Evolutionary conservation across 2,888 invertebrate genomes (phyloP).

Genomic region (Agriopis marginaria): DNA sequence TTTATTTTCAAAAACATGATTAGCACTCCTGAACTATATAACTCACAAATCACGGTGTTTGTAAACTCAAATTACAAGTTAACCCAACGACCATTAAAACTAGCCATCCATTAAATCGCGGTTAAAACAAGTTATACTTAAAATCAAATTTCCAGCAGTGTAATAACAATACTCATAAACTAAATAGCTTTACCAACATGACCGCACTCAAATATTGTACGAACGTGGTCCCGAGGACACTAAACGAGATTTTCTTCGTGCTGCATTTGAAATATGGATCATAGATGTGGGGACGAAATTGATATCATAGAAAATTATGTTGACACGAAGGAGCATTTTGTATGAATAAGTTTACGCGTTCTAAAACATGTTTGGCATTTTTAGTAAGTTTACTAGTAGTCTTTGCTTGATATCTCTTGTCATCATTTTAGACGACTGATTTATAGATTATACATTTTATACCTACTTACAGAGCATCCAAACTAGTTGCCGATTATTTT

Average conservation of each 20-base stretch:
- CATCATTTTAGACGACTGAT: too few relatives aligned
- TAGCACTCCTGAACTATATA: constrained; percentile 8
- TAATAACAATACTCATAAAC: constrained; percentile 66
- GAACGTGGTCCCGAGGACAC: constrained; percentile 72
- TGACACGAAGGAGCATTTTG: constrained; percentile 5
- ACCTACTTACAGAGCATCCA: too few relatives aligned
- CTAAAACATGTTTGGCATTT: too few relatives aligned
- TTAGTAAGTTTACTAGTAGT: too few relatives aligned
- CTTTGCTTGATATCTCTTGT: too few relatives aligned
- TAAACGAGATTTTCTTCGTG: constrained; percentile 65
- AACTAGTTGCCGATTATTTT: neutral
- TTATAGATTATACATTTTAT: too few relatives aligned
- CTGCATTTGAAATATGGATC: constrained; percentile 62
- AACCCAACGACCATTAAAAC: constrained; percentile 45
- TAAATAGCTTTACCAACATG: constrained; percentile 71
- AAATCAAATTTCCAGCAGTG: constrained; percentile 52
- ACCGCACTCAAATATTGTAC: constrained; percentile 74
- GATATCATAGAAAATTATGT: constrained; percentile 21
- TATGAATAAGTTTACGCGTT: neutral
- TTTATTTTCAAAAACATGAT: constrained; percentile 5
- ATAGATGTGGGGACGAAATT: constrained; percentile 36
- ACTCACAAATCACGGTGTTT: neutral
- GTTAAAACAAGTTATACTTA: constrained; percentile 44
- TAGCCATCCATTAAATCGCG: constrained; percentile 48
- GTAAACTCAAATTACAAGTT: constrained; percentile 23